A percentile compares a stretch with the other conserved stretches of the same genome.
These are phyloP conservation scores for Prionchulus punctatus DNA, from an alignment of 2,888 invertebrate genomes.

Conservation along the genomic window DNA sequence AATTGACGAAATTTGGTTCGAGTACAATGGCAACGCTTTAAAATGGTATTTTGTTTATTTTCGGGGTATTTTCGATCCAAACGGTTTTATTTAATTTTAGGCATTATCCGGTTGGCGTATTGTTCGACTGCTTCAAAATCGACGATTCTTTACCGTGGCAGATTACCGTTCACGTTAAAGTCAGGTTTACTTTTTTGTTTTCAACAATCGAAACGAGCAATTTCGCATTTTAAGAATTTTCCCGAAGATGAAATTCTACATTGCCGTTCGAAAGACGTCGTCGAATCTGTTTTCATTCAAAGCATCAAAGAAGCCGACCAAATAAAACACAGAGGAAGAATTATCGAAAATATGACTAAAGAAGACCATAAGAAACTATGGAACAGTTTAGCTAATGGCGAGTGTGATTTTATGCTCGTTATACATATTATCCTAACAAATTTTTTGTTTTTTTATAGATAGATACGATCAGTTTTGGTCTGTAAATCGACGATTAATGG, in stretches of 20 bases:
- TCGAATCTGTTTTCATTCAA: constrained; percentile 85
- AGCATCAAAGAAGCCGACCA: constrained; percentile 93
- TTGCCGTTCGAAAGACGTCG: constrained; percentile 60
- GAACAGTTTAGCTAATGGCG: constrained; percentile 80
- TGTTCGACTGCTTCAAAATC: constrained; percentile 61
- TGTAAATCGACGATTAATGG: constrained; percentile 86
- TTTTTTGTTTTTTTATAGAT: constrained; percentile 44
- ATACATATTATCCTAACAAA: too few relatives aligned
- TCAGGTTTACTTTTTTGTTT: constrained; percentile 13
- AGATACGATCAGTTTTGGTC: constrained; percentile 99
- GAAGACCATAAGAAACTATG: constrained; percentile 92
- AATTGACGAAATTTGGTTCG: constrained; percentile 20
- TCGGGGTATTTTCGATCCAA: neutral
- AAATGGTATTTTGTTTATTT: constrained; percentile 18
- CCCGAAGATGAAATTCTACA: constrained; percentile 73
- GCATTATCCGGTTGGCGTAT: constrained; percentile 58
- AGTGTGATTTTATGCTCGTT: constrained; percentile 11
- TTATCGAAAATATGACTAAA: constrained; percentile 44
- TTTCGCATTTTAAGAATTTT: constrained; percentile 51
- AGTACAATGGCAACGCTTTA: constrained; percentile 18
- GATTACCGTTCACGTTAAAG: constrained; percentile 68
- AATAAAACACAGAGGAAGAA: constrained; percentile 71
- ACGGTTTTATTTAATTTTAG: constrained; percentile 27
- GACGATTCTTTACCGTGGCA: constrained; percentile 72
- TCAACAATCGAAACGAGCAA: neutral